Evolutionary conservation across 2,888 invertebrate species (phyloP), one percentile per base, ranked within the genome.

Genomic region (Plusia festucae): DNA sequence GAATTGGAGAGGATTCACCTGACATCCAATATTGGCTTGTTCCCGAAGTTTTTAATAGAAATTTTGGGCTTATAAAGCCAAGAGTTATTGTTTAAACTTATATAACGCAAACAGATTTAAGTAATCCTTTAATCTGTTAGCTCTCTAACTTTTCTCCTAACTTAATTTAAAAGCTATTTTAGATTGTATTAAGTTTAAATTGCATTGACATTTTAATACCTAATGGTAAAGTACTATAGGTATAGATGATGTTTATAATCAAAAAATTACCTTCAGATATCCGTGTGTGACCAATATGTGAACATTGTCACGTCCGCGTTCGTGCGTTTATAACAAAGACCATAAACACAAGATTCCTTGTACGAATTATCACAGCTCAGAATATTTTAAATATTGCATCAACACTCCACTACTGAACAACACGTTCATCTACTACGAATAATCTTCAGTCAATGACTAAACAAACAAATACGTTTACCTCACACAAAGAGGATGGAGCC

Each of bases 251-350:
- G 32, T 34, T 57, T 57, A 74, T 18, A 51, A 59, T 75, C 76
- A 77, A 70, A 81, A 82, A 84, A 82, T 67, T 82, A 85, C 89
- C 89, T 89, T 87, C 87, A 82, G 59, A 76, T 73, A 78, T 68
- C 70, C 70, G 73, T 60, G 65, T 70, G 67, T 44, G 56, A 59
- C 16, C 49, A 66, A 53, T 62, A 63, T 65, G 68, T 70, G 76
- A 76, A 76, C 24, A 53, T 75, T 73, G 55, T 67, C 68, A 77
- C 66, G 62, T 63, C 78, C 61, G 72, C 72, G 78, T 0, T 11
- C 27, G 1, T 16, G 9, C 52, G 49, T 68, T 70, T 34, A 68
- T 22, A 66, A 53, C n/a, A 63, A 62, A 65, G 51, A 57, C 22
- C 22, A 58, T 24, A 52, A 46, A 7, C 7, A 18, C 59, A 46